phyloP scores from a whole-genome alignment of 2,113 vertebrate species.

The Polypterus senegalus region DNA sequence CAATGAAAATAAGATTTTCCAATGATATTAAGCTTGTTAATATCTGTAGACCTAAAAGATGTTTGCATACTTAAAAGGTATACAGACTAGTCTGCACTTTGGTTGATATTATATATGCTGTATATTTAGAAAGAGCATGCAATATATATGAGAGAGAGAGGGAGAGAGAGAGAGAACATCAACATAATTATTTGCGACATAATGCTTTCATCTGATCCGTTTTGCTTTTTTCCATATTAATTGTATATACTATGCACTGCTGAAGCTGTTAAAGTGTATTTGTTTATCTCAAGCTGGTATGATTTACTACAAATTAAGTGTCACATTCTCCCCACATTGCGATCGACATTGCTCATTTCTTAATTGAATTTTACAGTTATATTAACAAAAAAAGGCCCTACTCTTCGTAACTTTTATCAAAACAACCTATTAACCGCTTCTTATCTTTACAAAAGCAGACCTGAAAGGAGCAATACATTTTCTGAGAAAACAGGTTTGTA shows the following conservation, averaged over 20 bases:
- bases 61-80: not conserved
- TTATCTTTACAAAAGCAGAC: slow-evolving; percentile 6
- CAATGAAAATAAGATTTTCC: not conserved
- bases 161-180: too few species aligned
- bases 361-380: slow-evolving; percentile 53
- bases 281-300: slow-evolving; percentile 31
- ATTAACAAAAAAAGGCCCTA: slow-evolving; percentile 39
- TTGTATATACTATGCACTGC: too few species aligned
- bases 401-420: not conserved
- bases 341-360: slow-evolving; percentile 5
- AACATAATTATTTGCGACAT: too few species aligned
- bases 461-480: not conserved
- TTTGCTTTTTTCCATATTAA: too few species aligned
- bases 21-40: not conserved
- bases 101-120: not conserved
- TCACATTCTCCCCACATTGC: slow-evolving; percentile 51
- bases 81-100: not conserved
- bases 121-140: too few species aligned
- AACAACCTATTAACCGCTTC: slow-evolving; percentile 2
- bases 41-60: not conserved
- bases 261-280: not conserved
- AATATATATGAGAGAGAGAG: too few species aligned
- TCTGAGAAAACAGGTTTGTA: not conserved
- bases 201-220: too few species aligned
- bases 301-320: slow-evolving; percentile 62